Base-by-base conservation (phyloP, 2,888 invertebrate genomes). In the Ellobium chinense region DNA sequence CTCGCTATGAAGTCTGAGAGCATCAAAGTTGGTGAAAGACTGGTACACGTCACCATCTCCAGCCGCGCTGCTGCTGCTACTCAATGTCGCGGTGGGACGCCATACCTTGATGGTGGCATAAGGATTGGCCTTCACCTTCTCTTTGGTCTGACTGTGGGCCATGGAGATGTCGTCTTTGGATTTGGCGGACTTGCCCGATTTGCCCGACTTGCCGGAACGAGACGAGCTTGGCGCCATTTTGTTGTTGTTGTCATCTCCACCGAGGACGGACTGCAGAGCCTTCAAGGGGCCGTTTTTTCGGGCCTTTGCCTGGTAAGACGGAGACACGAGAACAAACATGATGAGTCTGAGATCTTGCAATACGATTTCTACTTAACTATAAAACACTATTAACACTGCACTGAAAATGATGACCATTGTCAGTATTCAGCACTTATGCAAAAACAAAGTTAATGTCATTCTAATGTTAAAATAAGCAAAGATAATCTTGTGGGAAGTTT, bases 101-200 rank as follows among this genome's bases (percentile, higher is more conserved):
- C 89, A 89, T 88, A 89, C 89, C 75, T 88, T 89, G 68, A 89
- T 86, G 34, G 89, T 89, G 37, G 89, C 87, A 83, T 86, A 88
- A 4, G 89, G 89, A 78, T 89, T 89, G 73, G 87, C 80, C 73
- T 87, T 87, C 12, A 83, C 37, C 75, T 85, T 84, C 62, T 76
- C 78, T 65, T 74, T 81, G 21, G 63, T 75, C 54, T 83, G 79
- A n/a, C 56, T 58, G 5, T 31, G 63, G 29, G 79, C 54, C 81
- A 89, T 83, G 7, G 81, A 82, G 18, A 84, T 85, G 78, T 89
- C 88, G 80, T 88, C 88, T 65, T 87, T 87, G 74, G 85, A 75
- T 21, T 56, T 68, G 5, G 31, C 65, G 56, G 74, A 62, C n/a
- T 37, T 34, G 27, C 18, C 29, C 27, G 70, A 62, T 24, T 70